Conservation (phyloP, 2,113 vertebrate genomes). For the Sus scrofa region DNA sequence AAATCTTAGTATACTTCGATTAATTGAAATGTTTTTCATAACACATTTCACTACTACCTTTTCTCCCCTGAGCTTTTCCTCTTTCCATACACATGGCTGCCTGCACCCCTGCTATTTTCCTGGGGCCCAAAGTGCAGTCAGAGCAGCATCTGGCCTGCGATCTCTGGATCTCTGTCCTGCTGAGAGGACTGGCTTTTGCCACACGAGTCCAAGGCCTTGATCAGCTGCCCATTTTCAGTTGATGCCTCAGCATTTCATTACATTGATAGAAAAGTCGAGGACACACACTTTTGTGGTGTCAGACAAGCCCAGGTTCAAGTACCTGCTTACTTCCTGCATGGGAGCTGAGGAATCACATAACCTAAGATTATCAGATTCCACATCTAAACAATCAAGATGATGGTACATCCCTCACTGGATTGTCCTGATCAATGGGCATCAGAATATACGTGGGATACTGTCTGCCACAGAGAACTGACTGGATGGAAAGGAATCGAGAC, state of each 20-base stretch:
- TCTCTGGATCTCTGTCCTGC: fast-evolving
- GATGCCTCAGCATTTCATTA: not conserved
- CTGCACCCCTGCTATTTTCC: fast-evolving
- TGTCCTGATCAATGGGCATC: not conserved
- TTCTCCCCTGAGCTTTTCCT: not conserved
- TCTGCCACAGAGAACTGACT: not conserved
- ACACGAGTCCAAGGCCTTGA: not conserved
- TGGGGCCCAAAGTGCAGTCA: no score
- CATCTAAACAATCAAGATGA: not conserved
- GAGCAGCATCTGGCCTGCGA: fast-evolving
- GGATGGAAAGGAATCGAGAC: not conserved
- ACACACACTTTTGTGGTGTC: no score
- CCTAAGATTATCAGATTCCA: not conserved
- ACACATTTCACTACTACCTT: not conserved
- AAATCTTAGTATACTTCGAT: not conserved
- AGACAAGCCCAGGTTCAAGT: not conserved
- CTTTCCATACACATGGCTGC: not conserved
- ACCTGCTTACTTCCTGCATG: not conserved
- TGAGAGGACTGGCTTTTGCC: fast-evolving
- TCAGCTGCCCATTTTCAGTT: fast-evolving
- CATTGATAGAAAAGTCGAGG: not conserved
- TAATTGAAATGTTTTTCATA: not conserved
- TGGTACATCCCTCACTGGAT: not conserved
- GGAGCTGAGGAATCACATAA: not conserved
- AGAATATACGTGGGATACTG: not conserved